Conservation (phyloP, 2,888 invertebrate genomes). For the Tetramorium bicarinatum region DNA sequence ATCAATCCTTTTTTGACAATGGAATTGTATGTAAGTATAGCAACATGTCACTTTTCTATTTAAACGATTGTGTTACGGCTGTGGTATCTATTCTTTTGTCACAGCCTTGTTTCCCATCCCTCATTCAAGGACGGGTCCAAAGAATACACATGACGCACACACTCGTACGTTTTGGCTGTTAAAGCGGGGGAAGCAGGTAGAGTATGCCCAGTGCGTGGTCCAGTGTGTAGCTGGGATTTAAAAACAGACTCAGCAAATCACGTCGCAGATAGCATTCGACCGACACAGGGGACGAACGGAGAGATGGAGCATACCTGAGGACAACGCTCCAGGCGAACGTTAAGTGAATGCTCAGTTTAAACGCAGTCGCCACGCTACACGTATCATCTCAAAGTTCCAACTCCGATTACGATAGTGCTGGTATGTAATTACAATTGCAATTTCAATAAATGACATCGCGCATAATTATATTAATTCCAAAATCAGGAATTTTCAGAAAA, state of each 20-base stretch:
- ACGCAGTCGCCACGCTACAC: not conserved
- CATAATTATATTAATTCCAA: not conserved
- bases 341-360: conserved; percentile 34
- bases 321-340: conserved; percentile 10
- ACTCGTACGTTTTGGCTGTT: not conserved
- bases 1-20: not conserved
- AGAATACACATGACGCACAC: not conserved
- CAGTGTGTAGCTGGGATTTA: conserved; percentile 14
- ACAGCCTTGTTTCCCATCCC: not conserved
- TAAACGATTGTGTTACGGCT: not conserved
- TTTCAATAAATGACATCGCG: not conserved
- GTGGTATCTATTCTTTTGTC: not conserved
- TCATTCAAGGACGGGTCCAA: not conserved
- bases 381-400: not conserved
- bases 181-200: conserved; percentile 2
- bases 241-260: conserved; percentile 12
- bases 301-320: not conserved
- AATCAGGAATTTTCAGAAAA: not conserved
- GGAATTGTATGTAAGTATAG: too few relatives aligned
- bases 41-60: not conserved
- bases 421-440: conserved; percentile 8
- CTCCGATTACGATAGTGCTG: not conserved
- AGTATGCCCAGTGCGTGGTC: not conserved
- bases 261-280: conserved; percentile 1
- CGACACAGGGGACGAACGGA: not conserved